These are phyloP conservation scores for Apocheima hispidaria DNA, from an alignment of 2,888 invertebrate species.

Conservation along the genomic window DNA sequence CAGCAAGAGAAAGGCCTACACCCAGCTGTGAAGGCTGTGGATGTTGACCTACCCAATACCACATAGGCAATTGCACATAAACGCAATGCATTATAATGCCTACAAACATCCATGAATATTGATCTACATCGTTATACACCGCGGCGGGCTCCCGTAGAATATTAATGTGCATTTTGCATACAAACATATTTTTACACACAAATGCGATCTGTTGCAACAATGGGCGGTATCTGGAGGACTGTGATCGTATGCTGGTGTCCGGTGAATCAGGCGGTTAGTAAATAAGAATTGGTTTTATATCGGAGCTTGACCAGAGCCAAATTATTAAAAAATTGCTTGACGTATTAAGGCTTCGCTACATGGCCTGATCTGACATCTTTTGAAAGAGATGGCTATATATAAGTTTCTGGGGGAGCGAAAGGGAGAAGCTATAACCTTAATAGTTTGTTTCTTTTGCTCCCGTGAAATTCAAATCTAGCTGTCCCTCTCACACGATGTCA, in stretches of 20 bases:
- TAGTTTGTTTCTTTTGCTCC: too few relatives aligned
- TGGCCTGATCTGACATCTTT: too few relatives aligned
- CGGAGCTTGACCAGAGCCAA: not conserved
- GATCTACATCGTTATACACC: slow-evolving; percentile 59
- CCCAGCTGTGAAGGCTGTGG: too few relatives aligned
- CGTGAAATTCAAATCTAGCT: too few relatives aligned
- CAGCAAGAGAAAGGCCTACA: too few relatives aligned
- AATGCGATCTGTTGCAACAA: slow-evolving; percentile 48
- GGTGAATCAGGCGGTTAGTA: slow-evolving; percentile 14
- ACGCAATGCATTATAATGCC: slow-evolving; percentile 7
- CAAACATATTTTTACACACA: slow-evolving; percentile 70
- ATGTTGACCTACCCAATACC: not conserved
- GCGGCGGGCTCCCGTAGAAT: slow-evolving; percentile 59
- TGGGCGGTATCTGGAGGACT: slow-evolving; percentile 67
- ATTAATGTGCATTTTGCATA: slow-evolving; percentile 77
- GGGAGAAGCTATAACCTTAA: too few relatives aligned
- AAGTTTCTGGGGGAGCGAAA: too few relatives aligned
- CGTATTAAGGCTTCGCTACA: too few relatives aligned
- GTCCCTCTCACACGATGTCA: too few relatives aligned
- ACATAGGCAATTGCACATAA: not conserved
- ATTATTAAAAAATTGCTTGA: too few relatives aligned
- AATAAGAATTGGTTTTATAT: not conserved
- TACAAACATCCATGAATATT: slow-evolving; percentile 64
- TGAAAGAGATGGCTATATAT: too few relatives aligned
- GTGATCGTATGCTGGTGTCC: slow-evolving; percentile 48